Percentiles rank a stretch among this genome's conserved stretches.
Conservation (phyloP, 1,140 invertebrate species). For the Drosophila sp. region DNA sequence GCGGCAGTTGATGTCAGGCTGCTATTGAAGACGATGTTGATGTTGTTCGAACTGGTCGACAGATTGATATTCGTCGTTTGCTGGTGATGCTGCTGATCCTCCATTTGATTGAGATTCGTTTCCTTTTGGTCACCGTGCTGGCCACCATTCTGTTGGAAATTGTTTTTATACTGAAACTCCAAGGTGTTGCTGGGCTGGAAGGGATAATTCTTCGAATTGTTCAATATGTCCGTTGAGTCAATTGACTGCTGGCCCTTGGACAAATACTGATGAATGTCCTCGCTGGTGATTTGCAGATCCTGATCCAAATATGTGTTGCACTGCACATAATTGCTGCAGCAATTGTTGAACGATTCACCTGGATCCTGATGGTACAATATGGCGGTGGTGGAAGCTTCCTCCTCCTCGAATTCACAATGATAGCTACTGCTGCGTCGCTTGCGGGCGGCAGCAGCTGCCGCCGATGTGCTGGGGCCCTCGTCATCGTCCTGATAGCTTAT, state of each 20-base stretch:
- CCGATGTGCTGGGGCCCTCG: slow-evolving; percentile 68
- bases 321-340: slow-evolving; percentile 81
- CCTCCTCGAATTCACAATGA: slow-evolving; percentile 76
- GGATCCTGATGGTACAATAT: slow-evolving; percentile 77
- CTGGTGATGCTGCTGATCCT: neutral
- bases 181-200: slow-evolving; percentile 79
- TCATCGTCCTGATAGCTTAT: slow-evolving; percentile 52
- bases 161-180: slow-evolving; percentile 82
- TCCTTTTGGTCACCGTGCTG: slow-evolving; percentile 71
- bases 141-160: slow-evolving; percentile 66
- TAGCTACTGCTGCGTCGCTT: slow-evolving; percentile 72
- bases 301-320: slow-evolving; percentile 81
- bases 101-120: slow-evolving; percentile 75
- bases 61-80: slow-evolving; percentile 76
- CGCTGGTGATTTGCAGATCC: slow-evolving; percentile 81
- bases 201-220: slow-evolving; percentile 81
- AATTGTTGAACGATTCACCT: slow-evolving; percentile 77
- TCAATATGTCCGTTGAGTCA: slow-evolving; percentile 58
- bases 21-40: slow-evolving; percentile 76
- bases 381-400: slow-evolving; percentile 63
- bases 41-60: slow-evolving; percentile 81
- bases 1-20: slow-evolving; percentile 19
- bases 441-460: slow-evolving; percentile 55
- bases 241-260: slow-evolving; percentile 70
- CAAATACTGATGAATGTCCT: slow-evolving; percentile 80